Evolutionary conservation across 2,888 invertebrate genomes (phyloP).

Genomic region (Hedya salicella): DNA sequence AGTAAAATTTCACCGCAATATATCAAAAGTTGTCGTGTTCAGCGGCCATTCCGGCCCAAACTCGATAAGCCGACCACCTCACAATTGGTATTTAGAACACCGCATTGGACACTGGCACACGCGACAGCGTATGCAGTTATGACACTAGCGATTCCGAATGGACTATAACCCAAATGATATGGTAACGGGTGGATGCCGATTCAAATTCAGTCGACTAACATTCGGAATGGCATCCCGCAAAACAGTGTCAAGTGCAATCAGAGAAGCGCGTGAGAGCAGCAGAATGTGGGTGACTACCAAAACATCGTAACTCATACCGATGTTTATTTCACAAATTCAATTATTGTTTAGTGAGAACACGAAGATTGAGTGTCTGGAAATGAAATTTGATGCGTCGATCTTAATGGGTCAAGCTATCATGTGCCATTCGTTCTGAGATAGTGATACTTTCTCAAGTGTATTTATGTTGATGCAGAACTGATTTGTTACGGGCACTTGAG

Average conservation of each 20-base stretch:
- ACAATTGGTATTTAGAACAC: slow-evolving; percentile 61
- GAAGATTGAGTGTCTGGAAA: slow-evolving; percentile 40
- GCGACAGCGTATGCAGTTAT: slow-evolving; percentile 42
- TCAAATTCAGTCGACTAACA: slow-evolving; percentile 34
- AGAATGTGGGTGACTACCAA: slow-evolving; percentile 50
- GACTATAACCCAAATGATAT: slow-evolving; percentile 40
- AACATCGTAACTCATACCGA: slow-evolving; percentile 31
- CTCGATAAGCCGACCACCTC: slow-evolving; percentile 54
- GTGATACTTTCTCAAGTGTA: slow-evolving; percentile 38
- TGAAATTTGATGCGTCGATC: slow-evolving; percentile 39
- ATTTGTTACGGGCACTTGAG: slow-evolving; percentile 31
- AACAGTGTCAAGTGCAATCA: slow-evolving; percentile 60
- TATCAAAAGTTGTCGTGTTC: slow-evolving; percentile 40
- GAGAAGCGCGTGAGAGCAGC: slow-evolving; percentile 54
- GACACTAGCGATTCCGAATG: slow-evolving; percentile 47
- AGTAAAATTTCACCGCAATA: slow-evolving; percentile 42
- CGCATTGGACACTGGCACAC: slow-evolving; percentile 23
- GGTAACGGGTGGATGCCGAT: slow-evolving; percentile 27
- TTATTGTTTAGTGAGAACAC: slow-evolving; percentile 38
- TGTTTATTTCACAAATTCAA: slow-evolving; percentile 41
- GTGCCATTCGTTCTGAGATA: slow-evolving; percentile 41
- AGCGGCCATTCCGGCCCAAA: slow-evolving; percentile 32
- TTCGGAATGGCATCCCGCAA: slow-evolving; percentile 45
- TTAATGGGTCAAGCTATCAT: slow-evolving; percentile 43
- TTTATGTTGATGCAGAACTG: slow-evolving; percentile 35